Percentiles rank a stretch among this genome's conserved stretches.
These are phyloP conservation scores for Muscicapa adusta DNA, from an alignment of 2,113 vertebrate genomes.

Conservation along the genomic window DNA sequence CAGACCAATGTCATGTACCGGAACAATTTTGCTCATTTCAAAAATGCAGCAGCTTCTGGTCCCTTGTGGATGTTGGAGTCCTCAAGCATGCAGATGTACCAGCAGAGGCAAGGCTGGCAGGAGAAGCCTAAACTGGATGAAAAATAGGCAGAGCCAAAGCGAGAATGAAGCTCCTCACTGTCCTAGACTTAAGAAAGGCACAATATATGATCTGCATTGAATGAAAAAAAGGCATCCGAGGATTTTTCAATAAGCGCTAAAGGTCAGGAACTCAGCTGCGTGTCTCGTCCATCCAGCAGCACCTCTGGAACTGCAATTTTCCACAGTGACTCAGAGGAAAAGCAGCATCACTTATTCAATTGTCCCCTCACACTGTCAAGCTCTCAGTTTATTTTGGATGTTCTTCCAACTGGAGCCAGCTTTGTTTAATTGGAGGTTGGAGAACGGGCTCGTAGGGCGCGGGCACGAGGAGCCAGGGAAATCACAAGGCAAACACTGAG, in stretches of 20 bases:
- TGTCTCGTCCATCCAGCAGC: background rate
- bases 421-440: conserved; percentile 47
- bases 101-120: background rate
- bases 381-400: conserved; percentile 54
- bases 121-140: background rate
- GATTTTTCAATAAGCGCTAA: background rate
- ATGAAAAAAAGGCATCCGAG: background rate
- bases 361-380: conserved; percentile 17
- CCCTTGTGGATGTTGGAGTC: background rate
- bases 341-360: conserved; percentile 25
- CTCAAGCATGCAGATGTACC: background rate
- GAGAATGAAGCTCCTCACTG: background rate
- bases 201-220: background rate
- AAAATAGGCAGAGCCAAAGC: background rate
- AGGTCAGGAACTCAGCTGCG: background rate
- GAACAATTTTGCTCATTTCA: background rate
- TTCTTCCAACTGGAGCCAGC: background rate
- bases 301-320: conserved; percentile 25
- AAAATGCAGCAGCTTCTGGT: background rate
- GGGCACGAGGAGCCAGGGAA: conserved; percentile 4
- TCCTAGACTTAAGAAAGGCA: background rate
- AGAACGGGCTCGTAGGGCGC: background rate
- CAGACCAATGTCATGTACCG: background rate
- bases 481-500: conserved; percentile 45
- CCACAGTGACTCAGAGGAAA: conserved; percentile 53